phyloP scores from a whole-genome alignment of 2,797 vertebrate species.

The Orestias chungarensis region DNA sequence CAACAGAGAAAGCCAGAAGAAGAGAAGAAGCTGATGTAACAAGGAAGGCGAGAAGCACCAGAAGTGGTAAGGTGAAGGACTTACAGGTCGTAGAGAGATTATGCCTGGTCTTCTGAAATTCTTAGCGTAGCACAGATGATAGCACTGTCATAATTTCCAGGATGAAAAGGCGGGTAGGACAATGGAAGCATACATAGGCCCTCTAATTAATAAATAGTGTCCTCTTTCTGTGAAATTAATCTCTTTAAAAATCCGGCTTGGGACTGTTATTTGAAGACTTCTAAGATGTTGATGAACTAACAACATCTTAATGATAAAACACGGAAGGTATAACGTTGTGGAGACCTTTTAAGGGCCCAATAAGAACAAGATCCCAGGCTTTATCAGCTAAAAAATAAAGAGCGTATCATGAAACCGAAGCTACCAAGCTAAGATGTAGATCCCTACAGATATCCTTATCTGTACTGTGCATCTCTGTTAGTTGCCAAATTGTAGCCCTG shows the following conservation, averaged over 20 bases:
- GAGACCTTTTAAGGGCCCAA: too few relatives aligned
- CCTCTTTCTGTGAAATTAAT: neutral
- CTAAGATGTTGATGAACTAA: neutral
- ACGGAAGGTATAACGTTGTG: neutral
- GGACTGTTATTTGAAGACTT: neutral
- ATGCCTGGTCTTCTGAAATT: too few relatives aligned
- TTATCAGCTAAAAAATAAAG: neutral
- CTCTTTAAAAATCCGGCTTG: neutral
- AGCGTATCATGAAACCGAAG: neutral
- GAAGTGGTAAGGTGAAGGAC: too few relatives aligned
- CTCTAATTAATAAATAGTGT: neutral
- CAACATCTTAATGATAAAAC: neutral
- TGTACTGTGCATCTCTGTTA: neutral
- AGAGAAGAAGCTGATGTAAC: too few relatives aligned
- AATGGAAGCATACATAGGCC: neutral
- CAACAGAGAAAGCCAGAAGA: too few relatives aligned
- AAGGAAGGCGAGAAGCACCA: too few relatives aligned
- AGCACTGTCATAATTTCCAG: neutral
- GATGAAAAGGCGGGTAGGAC: neutral
- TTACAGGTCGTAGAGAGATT: too few relatives aligned
- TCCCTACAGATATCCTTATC: neutral
- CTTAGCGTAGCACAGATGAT: too few relatives aligned
- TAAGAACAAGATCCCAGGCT: too few relatives aligned
- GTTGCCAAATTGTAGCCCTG: neutral
- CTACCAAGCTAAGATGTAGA: neutral